Percentiles rank a stretch among this genome's conserved stretches.
Evolutionary conservation across 2,797 vertebrate genomes (phyloP).

Genomic region (Hylomyscus alleni): DNA sequence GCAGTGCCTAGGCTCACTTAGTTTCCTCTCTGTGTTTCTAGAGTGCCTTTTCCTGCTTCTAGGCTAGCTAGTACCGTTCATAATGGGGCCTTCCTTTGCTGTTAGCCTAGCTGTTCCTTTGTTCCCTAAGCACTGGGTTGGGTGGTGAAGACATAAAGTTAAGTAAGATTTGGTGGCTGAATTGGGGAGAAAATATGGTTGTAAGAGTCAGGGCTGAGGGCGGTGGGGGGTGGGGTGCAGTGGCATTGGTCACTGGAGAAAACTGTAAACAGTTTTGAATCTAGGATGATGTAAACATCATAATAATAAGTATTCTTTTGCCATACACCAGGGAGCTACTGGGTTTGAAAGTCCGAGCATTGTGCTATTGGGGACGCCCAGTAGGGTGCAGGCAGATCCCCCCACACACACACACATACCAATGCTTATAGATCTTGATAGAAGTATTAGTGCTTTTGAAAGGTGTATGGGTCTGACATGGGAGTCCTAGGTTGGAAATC

Average conservation of each 20-base stretch:
- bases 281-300: not conserved
- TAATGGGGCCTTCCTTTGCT: not conserved
- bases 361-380: not conserved
- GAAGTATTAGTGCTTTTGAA: not conserved
- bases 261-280: not conserved
- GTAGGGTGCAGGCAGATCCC: accelerated
- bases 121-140: not conserved
- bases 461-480: not conserved
- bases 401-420: too few species aligned
- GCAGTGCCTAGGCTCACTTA: not conserved
- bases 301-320: not conserved
- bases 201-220: too few species aligned
- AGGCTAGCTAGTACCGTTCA: accelerated
- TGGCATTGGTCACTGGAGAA: not conserved
- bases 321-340: not conserved
- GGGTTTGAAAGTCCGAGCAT: not conserved
- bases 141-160: not conserved
- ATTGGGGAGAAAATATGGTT: not conserved
- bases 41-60: not conserved
- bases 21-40: not conserved
- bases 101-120: not conserved
- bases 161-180: not conserved
- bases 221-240: too few species aligned
- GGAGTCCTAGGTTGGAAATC: too few species aligned
- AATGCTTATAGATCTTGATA: not conserved